These are phyloP conservation scores for Dicerorhinus sumatrensis DNA, from an alignment of 2,113 vertebrate genomes.

Conservation along the genomic window DNA sequence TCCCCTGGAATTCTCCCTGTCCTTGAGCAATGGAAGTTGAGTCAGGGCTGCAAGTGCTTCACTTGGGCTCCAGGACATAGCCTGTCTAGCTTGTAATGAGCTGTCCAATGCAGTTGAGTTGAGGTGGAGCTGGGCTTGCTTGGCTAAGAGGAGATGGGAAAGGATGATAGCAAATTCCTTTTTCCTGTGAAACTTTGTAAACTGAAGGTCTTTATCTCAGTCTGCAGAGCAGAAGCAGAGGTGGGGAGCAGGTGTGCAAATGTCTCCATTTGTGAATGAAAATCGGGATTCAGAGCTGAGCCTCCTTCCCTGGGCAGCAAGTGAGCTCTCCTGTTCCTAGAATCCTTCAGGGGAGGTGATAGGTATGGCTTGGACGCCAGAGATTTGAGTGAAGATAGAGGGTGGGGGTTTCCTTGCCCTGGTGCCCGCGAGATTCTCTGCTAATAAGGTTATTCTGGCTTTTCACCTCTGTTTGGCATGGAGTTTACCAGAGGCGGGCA, in stretches of 20 bases:
- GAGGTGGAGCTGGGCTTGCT: neutral
- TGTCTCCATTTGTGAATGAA: neutral
- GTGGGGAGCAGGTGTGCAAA: neutral
- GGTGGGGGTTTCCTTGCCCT: neutral
- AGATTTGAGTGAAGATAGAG: neutral
- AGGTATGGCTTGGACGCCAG: neutral
- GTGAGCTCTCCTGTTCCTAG: neutral
- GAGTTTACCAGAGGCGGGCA: neutral
- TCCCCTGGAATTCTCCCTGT: neutral
- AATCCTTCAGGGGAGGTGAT: neutral
- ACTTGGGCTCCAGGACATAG: neutral
- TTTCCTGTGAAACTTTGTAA: constrained; percentile 50
- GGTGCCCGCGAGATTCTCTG: neutral
- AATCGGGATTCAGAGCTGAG: neutral
- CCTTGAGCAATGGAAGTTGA: constrained; percentile 18
- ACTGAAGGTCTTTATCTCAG: neutral
- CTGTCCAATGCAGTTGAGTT: neutral
- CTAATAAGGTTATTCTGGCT: neutral
- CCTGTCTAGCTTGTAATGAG: neutral
- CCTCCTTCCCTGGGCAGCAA: neutral
- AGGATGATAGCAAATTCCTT: neutral
- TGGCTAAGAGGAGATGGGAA: neutral
- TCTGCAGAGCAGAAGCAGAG: neutral
- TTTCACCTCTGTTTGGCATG: neutral
- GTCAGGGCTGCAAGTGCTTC: neutral